These are phyloP conservation scores for Argentina silus DNA, from an alignment of 2,797 vertebrate genomes.

Conservation along the genomic window DNA sequence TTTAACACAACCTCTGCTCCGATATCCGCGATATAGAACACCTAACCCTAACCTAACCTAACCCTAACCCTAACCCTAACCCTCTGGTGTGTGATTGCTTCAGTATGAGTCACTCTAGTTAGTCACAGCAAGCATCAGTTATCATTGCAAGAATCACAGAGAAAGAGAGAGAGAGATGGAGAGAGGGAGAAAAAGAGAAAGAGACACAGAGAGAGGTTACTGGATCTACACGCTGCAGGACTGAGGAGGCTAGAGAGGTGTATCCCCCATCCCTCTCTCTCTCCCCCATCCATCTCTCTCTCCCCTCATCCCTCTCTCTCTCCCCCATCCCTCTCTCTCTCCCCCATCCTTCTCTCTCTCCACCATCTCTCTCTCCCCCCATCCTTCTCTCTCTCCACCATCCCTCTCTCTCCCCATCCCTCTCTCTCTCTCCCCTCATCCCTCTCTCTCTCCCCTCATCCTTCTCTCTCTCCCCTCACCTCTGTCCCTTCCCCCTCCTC, in stretches of 20 bases:
- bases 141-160: conserved; percentile 56
- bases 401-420: background rate
- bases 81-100: no score
- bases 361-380: background rate
- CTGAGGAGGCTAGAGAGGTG: background rate
- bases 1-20: no score
- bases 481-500: background rate
- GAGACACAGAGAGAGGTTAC: background rate
- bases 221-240: background rate
- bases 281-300: no score
- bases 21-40: no score
- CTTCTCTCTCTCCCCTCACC: no score
- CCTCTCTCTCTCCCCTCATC: background rate
- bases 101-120: no score
- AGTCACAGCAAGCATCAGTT: conserved; percentile 68
- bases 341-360: background rate
- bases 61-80: no score
- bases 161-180: no score
- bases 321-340: background rate
- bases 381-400: background rate
- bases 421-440: background rate
- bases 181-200: no score
- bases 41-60: no score
- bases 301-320: no score
- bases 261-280: no score